Percentiles rank a stretch among this genome's conserved stretches.
Conservation (phyloP, 2,888 invertebrate genomes). For the Aphrophora alni region DNA sequence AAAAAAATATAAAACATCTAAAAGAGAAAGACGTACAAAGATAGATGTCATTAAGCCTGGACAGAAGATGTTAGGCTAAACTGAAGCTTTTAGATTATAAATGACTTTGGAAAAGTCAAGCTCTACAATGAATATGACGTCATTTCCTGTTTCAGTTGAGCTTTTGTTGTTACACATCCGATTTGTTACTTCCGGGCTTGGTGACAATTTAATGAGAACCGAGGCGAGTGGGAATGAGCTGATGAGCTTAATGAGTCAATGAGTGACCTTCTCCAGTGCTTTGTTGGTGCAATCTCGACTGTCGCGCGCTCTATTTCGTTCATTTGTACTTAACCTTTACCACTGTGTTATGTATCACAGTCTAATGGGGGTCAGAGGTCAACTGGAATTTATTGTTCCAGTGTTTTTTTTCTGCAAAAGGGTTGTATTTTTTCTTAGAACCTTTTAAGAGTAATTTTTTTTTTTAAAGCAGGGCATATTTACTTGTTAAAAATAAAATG, state of each 20-base stretch:
- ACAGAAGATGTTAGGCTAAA: neutral
- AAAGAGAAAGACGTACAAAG: neutral
- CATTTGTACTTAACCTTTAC: neutral
- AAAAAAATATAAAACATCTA: neutral
- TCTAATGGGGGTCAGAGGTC: neutral
- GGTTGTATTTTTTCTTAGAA: no score
- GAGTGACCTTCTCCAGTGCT: neutral
- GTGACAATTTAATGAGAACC: conserved; percentile 41
- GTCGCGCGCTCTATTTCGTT: neutral
- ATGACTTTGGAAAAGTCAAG: conserved; percentile 9
- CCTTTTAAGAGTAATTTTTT: no score
- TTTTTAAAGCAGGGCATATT: no score
- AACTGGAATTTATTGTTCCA: neutral
- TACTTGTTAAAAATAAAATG: no score
- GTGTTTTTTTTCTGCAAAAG: no score
- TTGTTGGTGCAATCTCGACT: neutral
- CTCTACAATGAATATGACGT: conserved; percentile 28
- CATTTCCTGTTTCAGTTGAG: conserved; percentile 35
- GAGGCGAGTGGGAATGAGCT: conserved; percentile 26
- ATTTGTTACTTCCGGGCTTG: conserved; percentile 42
- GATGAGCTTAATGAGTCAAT: conserved; percentile 31
- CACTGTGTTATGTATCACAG: neutral
- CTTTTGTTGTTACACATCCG: conserved; percentile 41
- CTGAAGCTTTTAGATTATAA: neutral
- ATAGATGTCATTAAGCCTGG: neutral